Conservation (phyloP, 1,140 invertebrate genomes). For the Papilio xuthus region DNA sequence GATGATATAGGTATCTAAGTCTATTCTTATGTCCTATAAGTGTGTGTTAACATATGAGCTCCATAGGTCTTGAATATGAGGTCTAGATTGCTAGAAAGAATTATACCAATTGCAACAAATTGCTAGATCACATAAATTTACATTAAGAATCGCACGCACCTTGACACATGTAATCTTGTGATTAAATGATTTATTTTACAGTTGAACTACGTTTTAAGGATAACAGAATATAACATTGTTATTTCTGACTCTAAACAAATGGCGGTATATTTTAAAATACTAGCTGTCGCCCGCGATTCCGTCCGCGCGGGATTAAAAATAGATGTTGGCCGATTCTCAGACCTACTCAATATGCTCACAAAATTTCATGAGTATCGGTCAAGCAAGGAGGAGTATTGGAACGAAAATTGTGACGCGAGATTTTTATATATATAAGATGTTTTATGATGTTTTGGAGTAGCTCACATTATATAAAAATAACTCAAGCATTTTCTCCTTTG, state of each 20-base stretch:
- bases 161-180: conserved; percentile 10
- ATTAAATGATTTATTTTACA: background rate
- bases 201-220: background rate
- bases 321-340: too few species aligned
- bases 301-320: too few species aligned
- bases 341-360: too few species aligned
- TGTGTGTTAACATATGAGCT: background rate
- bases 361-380: too few species aligned
- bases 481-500: background rate
- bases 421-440: too few species aligned
- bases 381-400: too few species aligned
- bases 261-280: background rate
- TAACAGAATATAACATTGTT: background rate
- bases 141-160: conserved; percentile 3
- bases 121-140: conserved; percentile 29
- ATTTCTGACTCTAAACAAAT: too few species aligned
- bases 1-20: too few species aligned
- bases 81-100: conserved; percentile 13
- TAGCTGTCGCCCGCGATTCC: too few species aligned
- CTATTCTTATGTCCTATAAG: too few species aligned
- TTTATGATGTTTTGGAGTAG: background rate
- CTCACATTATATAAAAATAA: too few species aligned
- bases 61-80: background rate
- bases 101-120: conserved; percentile 21
- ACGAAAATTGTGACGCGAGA: too few species aligned